Conservation (phyloP, 1,140 invertebrate genomes). For the Drosophila sechellia region DNA sequence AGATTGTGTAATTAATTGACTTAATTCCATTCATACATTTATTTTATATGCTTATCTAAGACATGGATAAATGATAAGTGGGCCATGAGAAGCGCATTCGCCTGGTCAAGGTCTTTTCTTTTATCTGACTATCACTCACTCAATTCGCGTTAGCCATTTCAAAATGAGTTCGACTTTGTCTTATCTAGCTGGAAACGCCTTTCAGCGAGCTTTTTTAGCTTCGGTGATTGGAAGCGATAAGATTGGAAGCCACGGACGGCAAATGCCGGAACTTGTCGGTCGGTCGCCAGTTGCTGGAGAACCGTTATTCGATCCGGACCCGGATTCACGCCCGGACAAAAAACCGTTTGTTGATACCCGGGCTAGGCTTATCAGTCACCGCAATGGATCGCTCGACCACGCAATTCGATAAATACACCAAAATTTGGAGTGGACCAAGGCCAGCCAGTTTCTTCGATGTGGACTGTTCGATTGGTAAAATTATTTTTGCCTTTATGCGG, state of each 20-base stretch:
- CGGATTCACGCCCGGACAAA: conserved; percentile 23
- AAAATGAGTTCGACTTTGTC: conserved; percentile 1
- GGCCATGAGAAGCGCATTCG: neutral
- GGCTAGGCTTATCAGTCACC: conserved; percentile 57
- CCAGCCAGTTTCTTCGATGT: conserved; percentile 75
- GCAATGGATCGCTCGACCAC: conserved; percentile 74
- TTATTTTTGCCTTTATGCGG: conserved; percentile 77
- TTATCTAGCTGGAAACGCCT: conserved; percentile 26
- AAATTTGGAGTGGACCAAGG: conserved; percentile 82
- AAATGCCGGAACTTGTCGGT: conserved; percentile 24
- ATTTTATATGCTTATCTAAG: neutral
- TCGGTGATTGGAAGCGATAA: conserved; percentile 60
- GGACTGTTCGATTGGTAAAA: conserved; percentile 81
- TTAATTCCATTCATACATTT: neutral
- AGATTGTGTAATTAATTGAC: neutral
- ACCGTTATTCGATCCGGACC: conserved; percentile 42
- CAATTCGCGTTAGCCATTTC: conserved; percentile 5
- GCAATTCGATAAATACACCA: conserved; percentile 82
- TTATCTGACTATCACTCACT: neutral
- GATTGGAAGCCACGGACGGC: conserved; percentile 3
- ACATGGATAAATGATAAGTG: neutral
- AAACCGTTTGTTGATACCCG: conserved; percentile 22
- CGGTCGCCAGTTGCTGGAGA: conserved; percentile 52
- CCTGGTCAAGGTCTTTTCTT: neutral
- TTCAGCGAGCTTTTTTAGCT: conserved; percentile 39